These are phyloP conservation scores for Rhabdophis nuchalis DNA, from an alignment of 2,797 vertebrate species.

Conservation along the genomic window DNA sequence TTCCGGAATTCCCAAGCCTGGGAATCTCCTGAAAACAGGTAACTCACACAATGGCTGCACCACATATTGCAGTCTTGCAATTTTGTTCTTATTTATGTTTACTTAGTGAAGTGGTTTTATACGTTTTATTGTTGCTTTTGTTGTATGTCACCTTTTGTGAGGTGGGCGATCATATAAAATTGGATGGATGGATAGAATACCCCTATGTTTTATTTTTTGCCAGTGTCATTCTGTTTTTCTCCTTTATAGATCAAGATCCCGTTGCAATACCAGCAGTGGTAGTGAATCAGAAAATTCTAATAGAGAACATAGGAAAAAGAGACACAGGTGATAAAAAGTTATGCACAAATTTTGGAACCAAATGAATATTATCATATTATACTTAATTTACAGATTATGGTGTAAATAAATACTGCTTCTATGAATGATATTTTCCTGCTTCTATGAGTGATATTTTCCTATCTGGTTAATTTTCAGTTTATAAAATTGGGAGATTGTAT, in stretches of 20 bases:
- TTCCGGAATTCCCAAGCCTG: neutral
- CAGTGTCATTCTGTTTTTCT: neutral
- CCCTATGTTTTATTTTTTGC: neutral
- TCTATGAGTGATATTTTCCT: neutral
- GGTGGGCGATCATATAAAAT: neutral
- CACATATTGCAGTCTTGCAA: neutral
- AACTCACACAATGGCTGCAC: neutral
- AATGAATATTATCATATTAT: neutral
- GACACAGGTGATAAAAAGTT: conserved; percentile 75
- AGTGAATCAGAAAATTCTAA: conserved; percentile 86
- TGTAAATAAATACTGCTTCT: neutral
- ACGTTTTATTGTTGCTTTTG: neutral
- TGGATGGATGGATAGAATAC: neutral
- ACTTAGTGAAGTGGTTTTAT: neutral
- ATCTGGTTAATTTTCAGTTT: neutral
- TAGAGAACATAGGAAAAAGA: conserved; percentile 79
- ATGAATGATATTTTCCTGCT: neutral
- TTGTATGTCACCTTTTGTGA: neutral
- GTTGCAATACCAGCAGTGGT: conserved; percentile 87
- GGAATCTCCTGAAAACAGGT: neutral
- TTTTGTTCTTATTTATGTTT: neutral
- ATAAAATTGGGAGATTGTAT: neutral
- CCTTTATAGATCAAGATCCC: conserved; percentile 77
- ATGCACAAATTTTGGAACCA: neutral
- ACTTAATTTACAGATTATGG: neutral